Evolutionary conservation across 2,888 invertebrate species (phyloP), one percentile per base, ranked within the genome.

Genomic region (Drosophila trichaetosa): DNA sequence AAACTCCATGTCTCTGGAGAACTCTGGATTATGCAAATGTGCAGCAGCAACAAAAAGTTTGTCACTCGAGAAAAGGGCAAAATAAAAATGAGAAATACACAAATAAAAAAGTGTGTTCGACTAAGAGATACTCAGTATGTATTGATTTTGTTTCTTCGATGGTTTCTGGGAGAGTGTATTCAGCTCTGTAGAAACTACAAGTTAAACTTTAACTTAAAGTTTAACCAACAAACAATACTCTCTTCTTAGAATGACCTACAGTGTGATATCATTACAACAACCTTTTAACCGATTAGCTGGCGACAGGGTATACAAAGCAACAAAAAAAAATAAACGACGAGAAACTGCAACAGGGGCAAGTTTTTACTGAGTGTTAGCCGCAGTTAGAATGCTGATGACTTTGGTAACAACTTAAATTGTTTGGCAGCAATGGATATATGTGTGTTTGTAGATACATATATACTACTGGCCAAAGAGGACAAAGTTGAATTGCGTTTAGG

Each of bases 361-460:
- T 82, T 72, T 75, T 68, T 70, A 52, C 52, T 38, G 52, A 61
- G 82, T 76, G 66, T 71, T 73, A 58, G 70, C 76, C 70, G 76
- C 83, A 79, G 69, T 76, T 60, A 69, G 69, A 67, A 86, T 89
- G 87, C 80, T 89, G 89, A 90, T 87, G 84, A 89, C 90, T 89
- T 90, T 89, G 79, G 77, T 75, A 89, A 84, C 87, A 86, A 90
- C 90, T 90, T 87, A 90, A 87, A 87, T 90, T 89, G 84, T 86
- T 90, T 86, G 90, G 70, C 82, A 69, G 79, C 87, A 71, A 66
- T 73, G 62, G 78, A 86, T 75, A 71, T 63, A 16, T 38, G 36
- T 36, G 24, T 33, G 27, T 18, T 5, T n/a, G 54, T 10, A 18
- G 24, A 1, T 29, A n/a, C n/a, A 6, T 54, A 34, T 53, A 18